phyloP scores from a whole-genome alignment of 2,797 vertebrate genomes.

The Chelmon rostratus region DNA sequence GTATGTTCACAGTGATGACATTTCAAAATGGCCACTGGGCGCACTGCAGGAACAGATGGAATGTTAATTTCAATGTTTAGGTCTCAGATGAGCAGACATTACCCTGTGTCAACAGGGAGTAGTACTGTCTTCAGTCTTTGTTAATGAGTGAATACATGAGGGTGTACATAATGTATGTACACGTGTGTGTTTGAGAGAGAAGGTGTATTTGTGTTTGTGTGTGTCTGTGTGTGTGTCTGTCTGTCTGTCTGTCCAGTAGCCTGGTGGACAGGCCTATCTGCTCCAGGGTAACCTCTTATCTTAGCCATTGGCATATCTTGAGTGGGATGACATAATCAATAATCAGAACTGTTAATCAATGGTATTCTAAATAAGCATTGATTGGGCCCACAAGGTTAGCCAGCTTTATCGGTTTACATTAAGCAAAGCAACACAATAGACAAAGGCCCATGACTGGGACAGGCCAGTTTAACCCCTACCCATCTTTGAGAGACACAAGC shows the following conservation, averaged over 20 bases:
- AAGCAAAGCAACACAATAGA: conserved; percentile 87
- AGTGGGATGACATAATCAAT: conserved; percentile 87
- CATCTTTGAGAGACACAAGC: conserved; percentile 50
- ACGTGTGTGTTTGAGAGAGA: conserved; percentile 17
- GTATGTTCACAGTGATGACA: conserved; percentile 53
- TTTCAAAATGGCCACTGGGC: conserved; percentile 73
- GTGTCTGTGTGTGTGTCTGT: conserved; percentile 42
- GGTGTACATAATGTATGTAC: conserved; percentile 23
- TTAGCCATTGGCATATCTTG: conserved; percentile 85
- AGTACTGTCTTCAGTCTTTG: conserved; percentile 41
- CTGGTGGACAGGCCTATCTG: conserved; percentile 70
- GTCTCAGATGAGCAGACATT: conserved; percentile 77
- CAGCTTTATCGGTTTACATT: conserved; percentile 88
- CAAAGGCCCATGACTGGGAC: conserved; percentile 75
- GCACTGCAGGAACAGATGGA: conserved; percentile 78
- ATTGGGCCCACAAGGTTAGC: conserved; percentile 87
- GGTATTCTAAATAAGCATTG: conserved; percentile 89
- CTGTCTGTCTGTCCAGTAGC: conserved; percentile 43
- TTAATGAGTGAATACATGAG: conserved; percentile 46
- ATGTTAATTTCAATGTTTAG: conserved; percentile 78
- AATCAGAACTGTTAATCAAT: conserved; percentile 91
- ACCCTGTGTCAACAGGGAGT: conserved; percentile 71
- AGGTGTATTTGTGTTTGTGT: conserved; percentile 37
- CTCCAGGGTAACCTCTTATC: conserved; percentile 84
- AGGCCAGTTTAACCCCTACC: conserved; percentile 62